Conservation (phyloP, 2,797 vertebrate genomes). For the Selene dorsalis region DNA sequence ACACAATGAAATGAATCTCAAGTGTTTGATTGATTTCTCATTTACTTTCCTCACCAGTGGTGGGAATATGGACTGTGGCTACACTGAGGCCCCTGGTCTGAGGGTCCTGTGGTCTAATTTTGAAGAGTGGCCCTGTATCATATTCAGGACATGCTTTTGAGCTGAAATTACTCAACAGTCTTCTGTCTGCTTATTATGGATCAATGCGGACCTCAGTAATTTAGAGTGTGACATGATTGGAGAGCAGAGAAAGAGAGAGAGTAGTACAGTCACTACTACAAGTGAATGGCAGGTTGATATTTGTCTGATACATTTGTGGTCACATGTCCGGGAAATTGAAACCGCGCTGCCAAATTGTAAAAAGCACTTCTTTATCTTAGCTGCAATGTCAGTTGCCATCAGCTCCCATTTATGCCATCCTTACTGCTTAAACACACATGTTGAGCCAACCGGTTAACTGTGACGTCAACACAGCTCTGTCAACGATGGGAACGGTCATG, state of each 20-base stretch:
- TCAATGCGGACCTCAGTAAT: constrained; percentile 39
- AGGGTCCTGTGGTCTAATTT: constrained; percentile 29
- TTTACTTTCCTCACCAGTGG: constrained; percentile 65
- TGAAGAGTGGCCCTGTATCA: constrained; percentile 42
- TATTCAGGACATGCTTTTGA: constrained; percentile 38
- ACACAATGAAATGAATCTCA: constrained; percentile 74
- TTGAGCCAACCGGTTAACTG: constrained; percentile 9
- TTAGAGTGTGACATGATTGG: constrained; percentile 10
- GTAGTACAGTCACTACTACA: neutral
- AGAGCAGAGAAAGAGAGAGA: neutral
- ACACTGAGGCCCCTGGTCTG: constrained; percentile 14
- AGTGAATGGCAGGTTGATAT: neutral
- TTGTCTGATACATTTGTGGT: neutral
- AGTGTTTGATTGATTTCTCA: constrained; percentile 74
- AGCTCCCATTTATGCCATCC: constrained; percentile 7
- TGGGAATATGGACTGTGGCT: constrained; percentile 51
- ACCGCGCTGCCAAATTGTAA: neutral
- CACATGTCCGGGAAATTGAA: neutral
- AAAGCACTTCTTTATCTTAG: neutral
- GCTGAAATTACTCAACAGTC: constrained; percentile 39
- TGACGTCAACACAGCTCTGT: constrained; percentile 14
- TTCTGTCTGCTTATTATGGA: constrained; percentile 30
- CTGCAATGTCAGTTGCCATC: neutral
- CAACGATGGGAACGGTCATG: constrained; percentile 19
- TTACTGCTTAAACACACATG: constrained; percentile 18